Evolutionary conservation across 2,888 invertebrate species (phyloP).

Genomic region (Caenorhabditis zanzibari): DNA sequence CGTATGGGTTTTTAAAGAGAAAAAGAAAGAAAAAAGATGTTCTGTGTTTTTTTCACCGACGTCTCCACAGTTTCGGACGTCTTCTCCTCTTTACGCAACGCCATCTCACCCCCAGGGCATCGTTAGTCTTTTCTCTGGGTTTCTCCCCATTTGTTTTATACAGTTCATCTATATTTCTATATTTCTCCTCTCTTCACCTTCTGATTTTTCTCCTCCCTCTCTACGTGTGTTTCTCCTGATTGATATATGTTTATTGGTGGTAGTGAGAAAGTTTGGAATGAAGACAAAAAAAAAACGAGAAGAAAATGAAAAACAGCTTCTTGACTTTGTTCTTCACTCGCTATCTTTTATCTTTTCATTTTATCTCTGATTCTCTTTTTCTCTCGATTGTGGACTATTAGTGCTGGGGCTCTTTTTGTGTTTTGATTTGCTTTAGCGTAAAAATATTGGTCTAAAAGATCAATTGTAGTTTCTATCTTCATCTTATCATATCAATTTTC

Average conservation of each 20-base stretch:
- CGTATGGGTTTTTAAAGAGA: background rate
- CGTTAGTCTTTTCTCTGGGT: conserved; percentile 16
- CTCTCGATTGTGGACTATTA: background rate
- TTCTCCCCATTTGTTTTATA: conserved; percentile 47
- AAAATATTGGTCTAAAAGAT: background rate
- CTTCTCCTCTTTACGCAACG: background rate
- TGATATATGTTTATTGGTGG: conserved; percentile 55
- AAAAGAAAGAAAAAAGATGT: conserved; percentile 13
- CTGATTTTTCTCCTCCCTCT: background rate
- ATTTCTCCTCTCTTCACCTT: background rate
- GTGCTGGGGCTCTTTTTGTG: background rate
- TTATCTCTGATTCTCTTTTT: background rate
- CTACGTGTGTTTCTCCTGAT: conserved; percentile 37
- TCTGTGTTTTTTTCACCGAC: conserved; percentile 7
- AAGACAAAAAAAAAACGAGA: conserved; percentile 9
- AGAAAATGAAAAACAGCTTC: conserved; percentile 4
- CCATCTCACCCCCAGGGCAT: background rate
- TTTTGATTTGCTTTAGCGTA: background rate
- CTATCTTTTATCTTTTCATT: conserved; percentile 14
- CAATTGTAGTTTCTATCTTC: background rate
- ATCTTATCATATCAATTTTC: background rate
- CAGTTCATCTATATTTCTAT: conserved; percentile 37
- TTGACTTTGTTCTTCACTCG: background rate
- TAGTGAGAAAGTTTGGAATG: conserved; percentile 27
- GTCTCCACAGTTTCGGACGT: conserved; percentile 11